Evolutionary conservation across 2,888 invertebrate genomes (phyloP).

Genomic region (Cylindroiulus punctatus): DNA sequence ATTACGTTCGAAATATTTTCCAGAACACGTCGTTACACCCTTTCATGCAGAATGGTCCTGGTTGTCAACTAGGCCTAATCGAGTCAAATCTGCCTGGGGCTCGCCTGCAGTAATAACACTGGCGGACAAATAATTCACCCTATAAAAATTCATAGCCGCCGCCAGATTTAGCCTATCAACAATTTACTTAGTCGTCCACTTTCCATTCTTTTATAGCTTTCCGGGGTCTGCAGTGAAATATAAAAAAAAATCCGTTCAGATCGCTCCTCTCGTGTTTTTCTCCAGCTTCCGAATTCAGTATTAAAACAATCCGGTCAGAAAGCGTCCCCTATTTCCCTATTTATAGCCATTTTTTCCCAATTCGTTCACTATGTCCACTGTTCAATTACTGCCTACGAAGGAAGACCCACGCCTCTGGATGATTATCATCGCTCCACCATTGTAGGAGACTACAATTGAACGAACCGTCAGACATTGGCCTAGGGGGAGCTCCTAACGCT

Average conservation of each 20-base stretch:
- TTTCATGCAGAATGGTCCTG: too few relatives aligned
- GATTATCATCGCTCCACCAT: constrained; percentile 18
- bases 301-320: background rate
- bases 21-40: background rate
- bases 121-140: background rate
- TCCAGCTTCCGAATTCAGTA: background rate
- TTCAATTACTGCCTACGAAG: constrained; percentile 16
- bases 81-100: too few relatives aligned
- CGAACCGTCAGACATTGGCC: background rate
- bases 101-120: background rate
- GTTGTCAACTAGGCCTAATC: too few relatives aligned
- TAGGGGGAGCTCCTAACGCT: constrained; percentile 7
- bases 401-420: constrained; percentile 5
- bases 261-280: background rate
- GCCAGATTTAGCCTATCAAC: constrained; percentile 13
- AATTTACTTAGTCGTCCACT: constrained; percentile 10
- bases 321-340: background rate
- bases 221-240: background rate
- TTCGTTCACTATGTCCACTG: background rate
- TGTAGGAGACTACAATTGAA: constrained; percentile 4
- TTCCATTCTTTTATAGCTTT: background rate
- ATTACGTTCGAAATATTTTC: background rate
- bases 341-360: constrained; percentile 13
- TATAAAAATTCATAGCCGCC: constrained; percentile 1
- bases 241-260: constrained; percentile 11